Evolutionary conservation across 1,140 invertebrate species (phyloP).

Genomic region (Pseudomyrmex pallidus): DNA sequence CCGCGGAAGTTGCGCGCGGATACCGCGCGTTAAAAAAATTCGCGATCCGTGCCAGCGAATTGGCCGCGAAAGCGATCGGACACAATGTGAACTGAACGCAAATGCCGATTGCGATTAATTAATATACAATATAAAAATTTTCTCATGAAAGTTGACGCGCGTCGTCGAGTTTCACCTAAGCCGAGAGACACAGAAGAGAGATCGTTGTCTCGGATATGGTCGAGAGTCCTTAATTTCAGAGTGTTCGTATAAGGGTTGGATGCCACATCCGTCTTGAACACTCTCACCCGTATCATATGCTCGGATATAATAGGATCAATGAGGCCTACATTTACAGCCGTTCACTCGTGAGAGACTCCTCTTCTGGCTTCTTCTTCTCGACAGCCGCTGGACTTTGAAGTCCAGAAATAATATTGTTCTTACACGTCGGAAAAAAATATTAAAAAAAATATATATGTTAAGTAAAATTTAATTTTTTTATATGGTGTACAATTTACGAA

Average conservation of each 20-base stretch:
- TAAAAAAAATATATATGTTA: no score
- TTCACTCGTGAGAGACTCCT: neutral
- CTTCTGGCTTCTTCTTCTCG: neutral
- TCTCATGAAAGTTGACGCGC: conserved; percentile 20
- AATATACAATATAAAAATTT: neutral
- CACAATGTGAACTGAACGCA: neutral
- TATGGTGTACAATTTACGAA: neutral
- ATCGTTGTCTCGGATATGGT: neutral
- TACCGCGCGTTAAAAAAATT: no score
- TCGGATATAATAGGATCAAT: conserved; percentile 11
- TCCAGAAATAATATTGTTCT: neutral
- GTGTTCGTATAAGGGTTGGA: neutral
- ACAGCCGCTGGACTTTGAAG: neutral
- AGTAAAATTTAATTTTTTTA: neutral
- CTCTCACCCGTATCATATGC: neutral
- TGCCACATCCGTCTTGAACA: neutral
- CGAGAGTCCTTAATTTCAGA: conserved; percentile 12
- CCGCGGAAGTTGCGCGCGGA: neutral
- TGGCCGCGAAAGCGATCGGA: neutral
- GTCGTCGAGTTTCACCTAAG: conserved; percentile 18
- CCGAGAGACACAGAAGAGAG: neutral
- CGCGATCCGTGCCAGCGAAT: no score
- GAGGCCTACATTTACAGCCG: conserved; percentile 11
- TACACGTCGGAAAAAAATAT: neutral
- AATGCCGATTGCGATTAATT: conserved; percentile 21